Evolutionary conservation across 2,797 vertebrate genomes (phyloP).

Genomic region (Alcedo quadribrachys): DNA sequence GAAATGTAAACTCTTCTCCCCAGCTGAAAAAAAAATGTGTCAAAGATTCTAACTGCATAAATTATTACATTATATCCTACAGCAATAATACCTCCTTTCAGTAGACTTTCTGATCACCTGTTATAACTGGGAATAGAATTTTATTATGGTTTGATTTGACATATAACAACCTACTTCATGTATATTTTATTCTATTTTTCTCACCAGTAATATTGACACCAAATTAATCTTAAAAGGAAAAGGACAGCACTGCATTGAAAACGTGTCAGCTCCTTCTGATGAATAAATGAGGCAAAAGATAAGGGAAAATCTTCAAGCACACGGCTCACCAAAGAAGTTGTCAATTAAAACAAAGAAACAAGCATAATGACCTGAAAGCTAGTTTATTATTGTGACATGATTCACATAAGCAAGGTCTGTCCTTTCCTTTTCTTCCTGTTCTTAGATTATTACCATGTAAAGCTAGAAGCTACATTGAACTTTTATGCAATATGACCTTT

Average conservation of each 20-base stretch:
- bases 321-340: not conserved
- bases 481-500: slow-evolving; percentile 57
- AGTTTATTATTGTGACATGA: not conserved
- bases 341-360: not conserved
- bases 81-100: slow-evolving; percentile 35
- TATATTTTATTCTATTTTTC: slow-evolving; percentile 27
- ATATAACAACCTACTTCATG: slow-evolving; percentile 7
- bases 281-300: slow-evolving; percentile 1
- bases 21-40: slow-evolving; percentile 53
- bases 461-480: slow-evolving; percentile 30
- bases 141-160: slow-evolving; percentile 16
- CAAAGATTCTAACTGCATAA: slow-evolving; percentile 56
- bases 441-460: not conserved
- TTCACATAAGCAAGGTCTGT: not conserved
- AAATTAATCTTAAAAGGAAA: slow-evolving; percentile 6
- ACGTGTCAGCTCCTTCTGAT: not conserved
- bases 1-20: slow-evolving; percentile 67
- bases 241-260: not conserved
- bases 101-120: slow-evolving; percentile 10
- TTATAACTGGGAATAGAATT: slow-evolving; percentile 22
- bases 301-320: not conserved
- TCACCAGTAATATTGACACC: not conserved
- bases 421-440: not conserved
- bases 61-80: slow-evolving; percentile 69
- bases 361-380: not conserved